These are phyloP conservation scores for Callorhinus ursinus DNA, from an alignment of 2,113 vertebrate species.

Conservation along the genomic window DNA sequence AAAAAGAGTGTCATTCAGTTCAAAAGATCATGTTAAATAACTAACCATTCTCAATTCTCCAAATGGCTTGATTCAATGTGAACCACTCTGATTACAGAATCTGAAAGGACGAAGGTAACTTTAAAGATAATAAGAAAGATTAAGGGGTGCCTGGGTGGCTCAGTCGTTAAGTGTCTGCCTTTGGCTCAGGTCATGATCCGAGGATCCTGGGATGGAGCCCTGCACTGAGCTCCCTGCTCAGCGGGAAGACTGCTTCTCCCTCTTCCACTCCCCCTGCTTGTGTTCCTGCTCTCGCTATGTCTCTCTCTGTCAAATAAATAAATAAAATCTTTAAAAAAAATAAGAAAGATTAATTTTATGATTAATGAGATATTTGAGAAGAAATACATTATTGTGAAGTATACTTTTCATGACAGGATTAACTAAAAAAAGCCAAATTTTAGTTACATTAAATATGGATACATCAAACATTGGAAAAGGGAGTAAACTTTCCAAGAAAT, in stretches of 20 bases:
- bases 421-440: neutral
- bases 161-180: too few relatives aligned
- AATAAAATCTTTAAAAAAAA: neutral
- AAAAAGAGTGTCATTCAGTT: neutral
- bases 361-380: neutral
- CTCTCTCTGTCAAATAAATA: too few relatives aligned
- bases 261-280: too few relatives aligned
- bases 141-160: neutral
- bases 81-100: neutral
- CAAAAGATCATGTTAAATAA: neutral
- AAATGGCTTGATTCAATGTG: neutral
- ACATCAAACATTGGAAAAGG: neutral
- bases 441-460: neutral
- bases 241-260: too few relatives aligned
- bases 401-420: neutral
- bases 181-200: too few relatives aligned
- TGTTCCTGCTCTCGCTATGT: too few relatives aligned
- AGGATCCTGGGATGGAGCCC: too few relatives aligned
- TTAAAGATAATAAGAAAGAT: neutral
- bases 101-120: neutral
- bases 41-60: neutral
- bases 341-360: neutral
- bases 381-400: neutral
- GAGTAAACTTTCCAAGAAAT: neutral
- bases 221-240: too few relatives aligned